Percentiles rank a stretch among this genome's conserved stretches.
Conservation (phyloP, 2,888 invertebrate genomes). For the Trilocha varians region DNA sequence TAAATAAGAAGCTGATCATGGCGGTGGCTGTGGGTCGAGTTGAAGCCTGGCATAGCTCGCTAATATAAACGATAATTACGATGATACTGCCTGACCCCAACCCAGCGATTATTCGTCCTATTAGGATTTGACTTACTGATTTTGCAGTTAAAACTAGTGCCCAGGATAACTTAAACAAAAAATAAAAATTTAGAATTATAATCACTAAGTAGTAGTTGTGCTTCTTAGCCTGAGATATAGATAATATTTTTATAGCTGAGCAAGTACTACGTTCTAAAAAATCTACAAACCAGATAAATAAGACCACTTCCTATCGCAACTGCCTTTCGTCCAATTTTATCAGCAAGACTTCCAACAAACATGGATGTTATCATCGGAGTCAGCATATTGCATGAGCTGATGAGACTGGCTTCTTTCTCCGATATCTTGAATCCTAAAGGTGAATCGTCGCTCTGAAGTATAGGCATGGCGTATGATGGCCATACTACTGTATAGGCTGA, state of each 20-base stretch:
- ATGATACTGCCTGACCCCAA: conserved; percentile 56
- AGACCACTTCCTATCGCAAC: conserved; percentile 20
- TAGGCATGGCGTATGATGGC: conserved; percentile 26
- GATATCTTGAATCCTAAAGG: conserved; percentile 22
- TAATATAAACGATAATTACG: conserved; percentile 59
- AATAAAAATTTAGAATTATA: too few species aligned
- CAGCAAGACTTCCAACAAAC: conserved; percentile 17
- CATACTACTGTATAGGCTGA: conserved; percentile 19
- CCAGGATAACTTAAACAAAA: conserved; percentile 34
- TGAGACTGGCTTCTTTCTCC: conserved; percentile 18
- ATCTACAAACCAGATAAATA: conserved; percentile 19
- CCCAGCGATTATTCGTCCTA: conserved; percentile 65
- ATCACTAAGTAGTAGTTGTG: too few species aligned
- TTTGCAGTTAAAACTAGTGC: conserved; percentile 23
- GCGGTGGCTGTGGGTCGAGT: conserved; percentile 20
- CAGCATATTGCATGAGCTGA: conserved; percentile 28
- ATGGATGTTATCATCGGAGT: conserved; percentile 19
- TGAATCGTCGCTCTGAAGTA: conserved; percentile 19
- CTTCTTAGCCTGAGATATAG: too few species aligned
- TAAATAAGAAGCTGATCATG: conserved; percentile 14
- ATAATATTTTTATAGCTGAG: too few species aligned
- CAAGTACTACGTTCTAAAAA: too few species aligned
- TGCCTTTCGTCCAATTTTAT: conserved; percentile 27
- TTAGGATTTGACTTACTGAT: conserved; percentile 28
- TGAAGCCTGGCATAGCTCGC: conserved; percentile 53